Evolutionary conservation across 2,888 invertebrate species (phyloP), one percentile per base, ranked within the genome.

Genomic region (Agrotis clavis): DNA sequence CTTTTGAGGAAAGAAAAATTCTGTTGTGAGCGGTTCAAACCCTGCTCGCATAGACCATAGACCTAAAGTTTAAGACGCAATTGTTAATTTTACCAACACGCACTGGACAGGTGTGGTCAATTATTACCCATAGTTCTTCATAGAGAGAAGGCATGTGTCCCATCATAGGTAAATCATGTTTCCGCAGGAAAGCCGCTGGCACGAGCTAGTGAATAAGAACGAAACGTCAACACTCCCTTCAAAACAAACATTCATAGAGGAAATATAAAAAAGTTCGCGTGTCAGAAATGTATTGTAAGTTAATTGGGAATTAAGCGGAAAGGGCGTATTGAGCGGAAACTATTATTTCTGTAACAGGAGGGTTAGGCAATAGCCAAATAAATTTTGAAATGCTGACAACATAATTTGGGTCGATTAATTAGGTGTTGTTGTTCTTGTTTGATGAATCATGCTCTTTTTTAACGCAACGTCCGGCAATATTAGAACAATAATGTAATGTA

Each of bases 241-340:
- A 56, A 67, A 62, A 57, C 21, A 50, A 54, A 74, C 41, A 48
- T 71, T 74, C 67, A 59, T 56, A 57, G 25, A 73, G 71, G 75
- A 75, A 76, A 74, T 69, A 70, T 60, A 62, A 79, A 53, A 79
- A 79, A 78, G 66, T 69, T 85, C 45, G 88, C 88, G 84, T 88
- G 86, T 75, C 74, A 56, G 69, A 74, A 77, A 70, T 77, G 60
- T 79, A 87, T 86, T 82, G 79, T 72, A 82, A 79, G 74, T 77
- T 78, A 81, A 82, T 80, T 75, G 81, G 67, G 78, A 80, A 81
- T 71, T 53, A 70, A 74, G 41, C 75, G 78, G 78, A 77, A 83
- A 79, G 86, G 81, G 83, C 74, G 81, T 69, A 59, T 69, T 66
- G 73, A 79, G 77, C 81, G 87, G 86, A 87, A 87, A 86, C 86